These are phyloP conservation scores for Lophochroa leadbeateri DNA, from an alignment of 2,113 vertebrate species.

Conservation along the genomic window DNA sequence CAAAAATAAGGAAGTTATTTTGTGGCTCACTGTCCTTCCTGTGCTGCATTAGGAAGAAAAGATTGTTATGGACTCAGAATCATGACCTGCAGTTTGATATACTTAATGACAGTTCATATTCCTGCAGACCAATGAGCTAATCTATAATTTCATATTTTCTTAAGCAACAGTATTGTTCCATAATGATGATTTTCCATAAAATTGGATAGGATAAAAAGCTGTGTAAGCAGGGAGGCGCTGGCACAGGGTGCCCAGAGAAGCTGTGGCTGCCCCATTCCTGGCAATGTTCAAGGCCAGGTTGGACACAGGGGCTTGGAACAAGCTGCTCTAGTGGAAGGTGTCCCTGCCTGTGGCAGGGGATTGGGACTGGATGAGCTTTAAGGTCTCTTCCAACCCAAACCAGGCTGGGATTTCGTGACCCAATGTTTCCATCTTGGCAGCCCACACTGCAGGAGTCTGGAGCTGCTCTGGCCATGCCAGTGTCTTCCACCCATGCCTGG, in stretches of 20 bases:
- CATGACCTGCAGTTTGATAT: not conserved
- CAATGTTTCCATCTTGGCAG: not conserved
- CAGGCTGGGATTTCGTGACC: not conserved
- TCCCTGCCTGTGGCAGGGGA: too few species aligned
- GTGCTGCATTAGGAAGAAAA: not conserved
- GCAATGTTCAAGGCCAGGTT: too few species aligned
- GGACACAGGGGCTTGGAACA: too few species aligned
- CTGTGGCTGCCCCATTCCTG: too few species aligned
- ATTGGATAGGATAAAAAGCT: not conserved
- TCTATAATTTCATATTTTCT: not conserved
- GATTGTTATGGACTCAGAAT: not conserved
- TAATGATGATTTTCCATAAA: not conserved
- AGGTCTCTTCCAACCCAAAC: too few species aligned
- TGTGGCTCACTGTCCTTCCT: not conserved
- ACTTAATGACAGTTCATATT: not conserved
- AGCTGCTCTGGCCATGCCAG: not conserved
- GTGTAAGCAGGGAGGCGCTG: too few species aligned
- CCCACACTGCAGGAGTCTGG: fast-evolving
- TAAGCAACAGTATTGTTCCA: not conserved
- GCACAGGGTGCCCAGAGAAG: too few species aligned
- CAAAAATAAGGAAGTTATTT: not conserved
- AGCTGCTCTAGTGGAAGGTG: too few species aligned
- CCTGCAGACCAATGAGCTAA: not conserved
- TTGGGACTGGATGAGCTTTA: too few species aligned
- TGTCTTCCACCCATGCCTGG: not conserved